Conservation (phyloP, 2,888 invertebrate genomes). For the Empis stercorea region DNA sequence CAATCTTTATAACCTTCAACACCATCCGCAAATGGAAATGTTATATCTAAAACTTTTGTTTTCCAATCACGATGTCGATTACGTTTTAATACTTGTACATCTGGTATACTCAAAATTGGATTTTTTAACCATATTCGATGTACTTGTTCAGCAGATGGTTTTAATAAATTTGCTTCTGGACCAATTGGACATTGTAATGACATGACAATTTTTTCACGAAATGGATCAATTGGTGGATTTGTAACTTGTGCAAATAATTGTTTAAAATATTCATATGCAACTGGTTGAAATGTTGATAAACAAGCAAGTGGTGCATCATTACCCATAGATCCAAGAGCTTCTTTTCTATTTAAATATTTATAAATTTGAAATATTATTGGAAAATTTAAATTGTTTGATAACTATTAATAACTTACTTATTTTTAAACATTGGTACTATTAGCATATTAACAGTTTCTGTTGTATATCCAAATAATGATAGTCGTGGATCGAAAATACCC, state of each 20-base stretch:
- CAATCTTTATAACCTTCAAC: slow-evolving; percentile 62
- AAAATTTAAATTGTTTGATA: too few species aligned
- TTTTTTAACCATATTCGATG: slow-evolving; percentile 86
- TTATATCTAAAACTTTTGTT: slow-evolving; percentile 75
- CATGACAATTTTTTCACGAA: slow-evolving; percentile 97
- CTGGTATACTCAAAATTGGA: slow-evolving; percentile 85
- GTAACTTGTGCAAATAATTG: slow-evolving; percentile 98
- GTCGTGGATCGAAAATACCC: slow-evolving; percentile 64
- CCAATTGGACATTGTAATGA: slow-evolving; percentile 94
- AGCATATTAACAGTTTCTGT: slow-evolving; percentile 91
- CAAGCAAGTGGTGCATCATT: slow-evolving; percentile 98
- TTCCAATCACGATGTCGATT: slow-evolving; percentile 81
- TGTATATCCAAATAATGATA: slow-evolving; percentile 86
- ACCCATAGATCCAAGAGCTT: slow-evolving; percentile 98
- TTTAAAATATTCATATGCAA: slow-evolving; percentile 95
- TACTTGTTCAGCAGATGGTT: slow-evolving; percentile 74
- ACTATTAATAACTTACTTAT: slow-evolving; percentile 50
- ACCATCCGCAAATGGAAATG: slow-evolving; percentile 68
- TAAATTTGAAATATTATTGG: too few species aligned
- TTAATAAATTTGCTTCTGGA: slow-evolving; percentile 86
- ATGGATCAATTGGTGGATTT: slow-evolving; percentile 99
- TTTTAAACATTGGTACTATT: slow-evolving; percentile 89
- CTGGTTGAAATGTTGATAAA: slow-evolving; percentile 86
- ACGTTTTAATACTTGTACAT: slow-evolving; percentile 74
- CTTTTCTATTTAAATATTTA: too few species aligned